Percentiles rank a stretch among this genome's conserved stretches.
These are phyloP conservation scores for Uloborus diversus DNA, from an alignment of 1,140 invertebrate genomes.

Conservation along the genomic window DNA sequence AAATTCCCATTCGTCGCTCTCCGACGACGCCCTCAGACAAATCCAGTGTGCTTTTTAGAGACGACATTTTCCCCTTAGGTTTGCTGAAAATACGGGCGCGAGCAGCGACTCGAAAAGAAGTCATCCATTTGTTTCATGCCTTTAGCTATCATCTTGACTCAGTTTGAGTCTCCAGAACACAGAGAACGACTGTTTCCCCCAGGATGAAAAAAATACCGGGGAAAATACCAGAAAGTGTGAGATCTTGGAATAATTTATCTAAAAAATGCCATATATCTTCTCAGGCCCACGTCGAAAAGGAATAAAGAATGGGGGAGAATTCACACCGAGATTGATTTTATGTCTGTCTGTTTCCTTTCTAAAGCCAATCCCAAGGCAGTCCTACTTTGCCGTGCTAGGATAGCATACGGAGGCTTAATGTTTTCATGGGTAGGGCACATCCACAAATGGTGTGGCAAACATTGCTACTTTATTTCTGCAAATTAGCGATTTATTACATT, in stretches of 20 bases:
- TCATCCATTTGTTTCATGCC: neutral
- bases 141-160: neutral
- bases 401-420: neutral
- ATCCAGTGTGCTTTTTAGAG: too few relatives aligned
- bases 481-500: too few relatives aligned
- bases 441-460: too few relatives aligned
- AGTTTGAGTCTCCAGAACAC: neutral
- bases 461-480: too few relatives aligned
- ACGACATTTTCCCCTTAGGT: too few relatives aligned
- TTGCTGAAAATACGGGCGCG: too few relatives aligned
- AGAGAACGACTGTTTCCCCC: neutral
- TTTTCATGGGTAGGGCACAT: too few relatives aligned
- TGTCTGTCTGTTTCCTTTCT: constrained; percentile 21
- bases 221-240: constrained; percentile 1
- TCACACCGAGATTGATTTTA: constrained; percentile 39
- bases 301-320: constrained; percentile 11
- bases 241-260: constrained; percentile 46
- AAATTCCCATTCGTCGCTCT: too few relatives aligned
- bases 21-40: too few relatives aligned
- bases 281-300: constrained; percentile 1
- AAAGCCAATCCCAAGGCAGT: neutral
- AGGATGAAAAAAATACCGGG: neutral
- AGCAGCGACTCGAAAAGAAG: neutral
- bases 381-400: neutral
- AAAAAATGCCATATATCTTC: constrained; percentile 45